Conservation (phyloP, 2,888 invertebrate species). For the Ecdyonurus torrentis region DNA sequence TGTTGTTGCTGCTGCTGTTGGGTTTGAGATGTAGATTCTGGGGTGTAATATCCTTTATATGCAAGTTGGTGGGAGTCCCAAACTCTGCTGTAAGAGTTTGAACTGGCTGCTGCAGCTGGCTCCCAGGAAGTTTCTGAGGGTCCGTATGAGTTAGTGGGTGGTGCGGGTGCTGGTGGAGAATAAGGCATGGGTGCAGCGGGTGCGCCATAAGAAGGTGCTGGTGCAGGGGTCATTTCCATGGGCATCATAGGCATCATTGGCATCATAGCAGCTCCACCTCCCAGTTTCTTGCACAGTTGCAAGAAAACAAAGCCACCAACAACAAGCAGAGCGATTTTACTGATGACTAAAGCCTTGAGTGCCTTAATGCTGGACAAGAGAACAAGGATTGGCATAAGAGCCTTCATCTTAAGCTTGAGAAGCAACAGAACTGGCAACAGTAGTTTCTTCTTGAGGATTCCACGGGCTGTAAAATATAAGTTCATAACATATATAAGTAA, state of each 20-base stretch:
- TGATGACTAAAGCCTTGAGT: slow-evolving; percentile 64
- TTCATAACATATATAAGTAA: too few species aligned
- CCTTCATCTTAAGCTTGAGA: slow-evolving; percentile 68
- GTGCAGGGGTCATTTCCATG: slow-evolving; percentile 12
- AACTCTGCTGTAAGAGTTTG: slow-evolving; percentile 48
- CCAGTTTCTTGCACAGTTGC: slow-evolving; percentile 54
- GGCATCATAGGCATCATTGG: slow-evolving; percentile 30
- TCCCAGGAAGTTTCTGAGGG: slow-evolving; percentile 44
- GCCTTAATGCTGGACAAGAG: slow-evolving; percentile 65
- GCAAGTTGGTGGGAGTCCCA: slow-evolving; percentile 32
- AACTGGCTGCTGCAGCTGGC: slow-evolving; percentile 45
- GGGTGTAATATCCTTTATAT: slow-evolving; percentile 19
- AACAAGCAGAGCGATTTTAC: slow-evolving; percentile 63
- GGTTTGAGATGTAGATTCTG: slow-evolving; percentile 4
- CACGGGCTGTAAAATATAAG: slow-evolving; percentile 44
- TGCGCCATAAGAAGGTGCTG: slow-evolving; percentile 13
- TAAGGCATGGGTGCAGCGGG: slow-evolving; percentile 9
- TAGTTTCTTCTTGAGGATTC: slow-evolving; percentile 67
- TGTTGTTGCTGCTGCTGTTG: slow-evolving; percentile 4
- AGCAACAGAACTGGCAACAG: slow-evolving; percentile 60
- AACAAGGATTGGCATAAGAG: slow-evolving; percentile 65
- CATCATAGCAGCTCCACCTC: slow-evolving; percentile 63
- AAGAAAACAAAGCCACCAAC: slow-evolving; percentile 67
- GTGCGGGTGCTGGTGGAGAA: slow-evolving; percentile 15
- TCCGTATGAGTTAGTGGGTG: slow-evolving; percentile 53